A percentile compares a stretch with the other conserved stretches of the same genome.
Evolutionary conservation across 2,797 vertebrate species (phyloP).

Genomic region (Pyrocephalus nanus): DNA sequence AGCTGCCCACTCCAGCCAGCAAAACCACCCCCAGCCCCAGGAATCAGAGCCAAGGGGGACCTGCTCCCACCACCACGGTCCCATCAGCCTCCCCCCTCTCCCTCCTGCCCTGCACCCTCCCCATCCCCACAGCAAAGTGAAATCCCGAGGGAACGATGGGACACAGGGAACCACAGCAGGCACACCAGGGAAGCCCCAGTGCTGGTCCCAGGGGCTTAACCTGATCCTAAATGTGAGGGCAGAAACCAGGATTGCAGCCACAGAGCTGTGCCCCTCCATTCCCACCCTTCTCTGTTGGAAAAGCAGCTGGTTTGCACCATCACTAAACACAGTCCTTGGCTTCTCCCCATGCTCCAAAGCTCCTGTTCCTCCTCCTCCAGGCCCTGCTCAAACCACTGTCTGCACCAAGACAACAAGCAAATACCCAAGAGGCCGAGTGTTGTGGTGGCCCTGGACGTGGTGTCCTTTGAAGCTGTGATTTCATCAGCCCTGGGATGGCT

Average conservation of each 20-base stretch:
- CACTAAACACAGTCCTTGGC: fast-evolving
- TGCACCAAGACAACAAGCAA: neutral
- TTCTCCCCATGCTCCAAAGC: fast-evolving
- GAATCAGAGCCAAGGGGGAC: fast-evolving
- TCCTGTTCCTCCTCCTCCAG: neutral
- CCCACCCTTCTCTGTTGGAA: neutral
- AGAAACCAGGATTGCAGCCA: fast-evolving
- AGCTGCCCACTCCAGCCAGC: neutral
- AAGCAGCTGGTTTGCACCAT: neutral
- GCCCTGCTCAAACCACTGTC: neutral
- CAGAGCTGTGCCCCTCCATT: neutral
- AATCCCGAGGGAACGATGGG: neutral
- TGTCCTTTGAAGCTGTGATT: neutral
- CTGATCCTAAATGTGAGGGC: neutral
- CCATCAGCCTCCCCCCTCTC: neutral
- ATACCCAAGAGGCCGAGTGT: fast-evolving
- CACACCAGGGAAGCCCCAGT: fast-evolving
- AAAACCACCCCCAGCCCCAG: neutral
- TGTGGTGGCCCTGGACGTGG: fast-evolving
- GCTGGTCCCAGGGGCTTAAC: neutral
- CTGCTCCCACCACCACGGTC: neutral
- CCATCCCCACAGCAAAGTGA: fast-evolving
- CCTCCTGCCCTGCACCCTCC: neutral
- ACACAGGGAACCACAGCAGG: fast-evolving
- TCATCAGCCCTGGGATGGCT: neutral